phyloP scores from a whole-genome alignment of 2,797 vertebrate genomes.

The Geotrypetes seraphini region DNA sequence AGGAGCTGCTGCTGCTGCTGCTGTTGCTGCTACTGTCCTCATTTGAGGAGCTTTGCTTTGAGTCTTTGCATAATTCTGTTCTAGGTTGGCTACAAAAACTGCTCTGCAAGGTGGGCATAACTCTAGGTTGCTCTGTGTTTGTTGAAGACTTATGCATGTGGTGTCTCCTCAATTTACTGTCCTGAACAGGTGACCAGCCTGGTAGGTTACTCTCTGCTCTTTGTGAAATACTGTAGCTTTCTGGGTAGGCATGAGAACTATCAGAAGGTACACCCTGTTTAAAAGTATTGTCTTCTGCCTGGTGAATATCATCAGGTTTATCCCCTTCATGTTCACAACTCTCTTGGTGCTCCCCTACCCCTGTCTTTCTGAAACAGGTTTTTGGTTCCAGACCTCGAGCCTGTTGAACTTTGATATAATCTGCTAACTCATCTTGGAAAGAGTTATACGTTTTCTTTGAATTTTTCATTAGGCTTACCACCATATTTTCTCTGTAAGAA shows the following conservation, averaged over 20 bases:
- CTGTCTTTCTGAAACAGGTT: slow-evolving; percentile 32
- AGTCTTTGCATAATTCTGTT: slow-evolving; percentile 9
- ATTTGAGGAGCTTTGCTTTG: slow-evolving; percentile 1
- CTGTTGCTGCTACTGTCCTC: no score
- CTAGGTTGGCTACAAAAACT: slow-evolving; percentile 1
- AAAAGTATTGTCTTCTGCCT: background rate
- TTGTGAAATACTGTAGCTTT: slow-evolving; percentile 6
- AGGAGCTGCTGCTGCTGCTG: slow-evolving; percentile 10
- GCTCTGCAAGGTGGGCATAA: slow-evolving; percentile 4
- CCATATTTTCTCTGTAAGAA: slow-evolving; percentile 60
- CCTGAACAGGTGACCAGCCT: slow-evolving; percentile 6
- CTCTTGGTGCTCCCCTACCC: slow-evolving; percentile 32
- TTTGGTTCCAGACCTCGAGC: slow-evolving; percentile 58
- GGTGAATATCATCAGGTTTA: background rate
- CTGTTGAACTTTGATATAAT: slow-evolving; percentile 71
- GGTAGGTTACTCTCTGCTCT: slow-evolving; percentile 1
- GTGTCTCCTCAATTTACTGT: no score
- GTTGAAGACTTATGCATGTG: slow-evolving; percentile 1
- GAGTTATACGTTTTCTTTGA: slow-evolving; percentile 61
- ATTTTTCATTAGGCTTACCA: slow-evolving; percentile 48
- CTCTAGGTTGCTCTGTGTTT: slow-evolving; percentile 10
- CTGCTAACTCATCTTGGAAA: slow-evolving; percentile 69
- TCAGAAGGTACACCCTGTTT: slow-evolving; percentile 14
- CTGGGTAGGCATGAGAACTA: slow-evolving; percentile 6
- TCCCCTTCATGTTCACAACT: slow-evolving; percentile 17